A percentile compares a stretch with the other conserved stretches of the same genome.
Evolutionary conservation across 2,888 invertebrate genomes (phyloP).

Genomic region (Chironomus tentans): DNA sequence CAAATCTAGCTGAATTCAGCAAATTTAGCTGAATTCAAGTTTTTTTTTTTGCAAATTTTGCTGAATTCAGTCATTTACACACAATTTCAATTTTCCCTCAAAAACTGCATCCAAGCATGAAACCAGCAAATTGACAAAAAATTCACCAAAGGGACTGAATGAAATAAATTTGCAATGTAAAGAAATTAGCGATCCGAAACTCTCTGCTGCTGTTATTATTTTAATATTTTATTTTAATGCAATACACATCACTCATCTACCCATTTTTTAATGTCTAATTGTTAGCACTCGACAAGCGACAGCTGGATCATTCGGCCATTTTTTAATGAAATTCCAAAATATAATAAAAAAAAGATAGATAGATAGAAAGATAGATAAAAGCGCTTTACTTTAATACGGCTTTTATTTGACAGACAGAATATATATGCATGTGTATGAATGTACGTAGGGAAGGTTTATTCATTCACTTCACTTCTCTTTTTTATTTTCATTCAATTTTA

Average conservation of each 20-base stretch:
- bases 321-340: conserved; percentile 25
- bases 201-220: not conserved
- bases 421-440: not conserved
- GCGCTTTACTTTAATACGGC: conserved; percentile 11
- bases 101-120: too few relatives aligned
- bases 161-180: not conserved
- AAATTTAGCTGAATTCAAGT: not conserved
- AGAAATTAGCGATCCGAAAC: not conserved
- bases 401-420: conserved; percentile 5
- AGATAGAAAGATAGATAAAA: conserved; percentile 2
- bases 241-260: not conserved
- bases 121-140: too few relatives aligned
- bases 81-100: too few relatives aligned
- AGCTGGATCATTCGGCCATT: conserved; percentile 25
- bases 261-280: not conserved
- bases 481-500: not conserved
- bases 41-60: too few relatives aligned
- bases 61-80: too few relatives aligned
- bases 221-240: not conserved
- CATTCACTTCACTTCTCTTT: not conserved
- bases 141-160: too few relatives aligned
- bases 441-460: not conserved
- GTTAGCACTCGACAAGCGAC: conserved; percentile 14
- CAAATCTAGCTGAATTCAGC: too few relatives aligned
- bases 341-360: not conserved